phyloP scores from a whole-genome alignment of 2,797 vertebrate genomes.

The Oryzias sinensis region DNA sequence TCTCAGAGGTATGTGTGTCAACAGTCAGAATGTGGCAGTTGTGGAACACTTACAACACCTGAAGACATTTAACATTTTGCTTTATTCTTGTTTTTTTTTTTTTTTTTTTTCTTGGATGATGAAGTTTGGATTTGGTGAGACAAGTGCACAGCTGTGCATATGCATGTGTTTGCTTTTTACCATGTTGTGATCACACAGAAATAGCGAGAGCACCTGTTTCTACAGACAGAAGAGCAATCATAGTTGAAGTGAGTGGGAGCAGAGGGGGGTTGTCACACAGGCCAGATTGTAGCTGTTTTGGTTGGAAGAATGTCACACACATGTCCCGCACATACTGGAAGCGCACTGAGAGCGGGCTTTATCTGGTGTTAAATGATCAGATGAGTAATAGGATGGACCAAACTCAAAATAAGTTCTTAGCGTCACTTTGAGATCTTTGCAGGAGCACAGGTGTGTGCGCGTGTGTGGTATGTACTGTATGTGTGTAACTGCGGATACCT shows the following conservation, averaged over 20 bases:
- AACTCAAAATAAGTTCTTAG: slow-evolving; percentile 36
- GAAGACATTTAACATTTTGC: background rate
- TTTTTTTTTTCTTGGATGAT: background rate
- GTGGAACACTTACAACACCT: slow-evolving; percentile 6
- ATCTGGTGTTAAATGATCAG: slow-evolving; percentile 33
- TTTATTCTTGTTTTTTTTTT: slow-evolving; percentile 2
- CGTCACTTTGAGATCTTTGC: slow-evolving; percentile 14
- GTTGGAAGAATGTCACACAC: slow-evolving; percentile 63
- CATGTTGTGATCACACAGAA: slow-evolving; percentile 74
- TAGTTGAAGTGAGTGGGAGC: slow-evolving; percentile 65
- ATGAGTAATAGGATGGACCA: slow-evolving; percentile 13
- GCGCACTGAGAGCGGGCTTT: slow-evolving; percentile 41
- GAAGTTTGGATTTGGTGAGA: slow-evolving; percentile 21
- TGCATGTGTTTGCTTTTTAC: slow-evolving; percentile 69
- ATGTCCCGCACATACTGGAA: slow-evolving; percentile 62
- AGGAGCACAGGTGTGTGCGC: slow-evolving; percentile 7
- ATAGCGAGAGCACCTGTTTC: slow-evolving; percentile 81
- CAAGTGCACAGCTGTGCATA: slow-evolving; percentile 26
- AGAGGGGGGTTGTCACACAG: slow-evolving; percentile 1
- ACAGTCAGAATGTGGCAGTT: slow-evolving; percentile 35
- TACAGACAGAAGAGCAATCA: slow-evolving; percentile 65
- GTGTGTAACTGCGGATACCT: slow-evolving; percentile 75
- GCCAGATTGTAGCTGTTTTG: slow-evolving; percentile 56
- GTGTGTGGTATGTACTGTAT: slow-evolving; percentile 19
- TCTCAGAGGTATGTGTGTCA: slow-evolving; percentile 21